These are phyloP conservation scores for Eupithecia insigniata DNA, from an alignment of 2,888 invertebrate species.

Conservation along the genomic window DNA sequence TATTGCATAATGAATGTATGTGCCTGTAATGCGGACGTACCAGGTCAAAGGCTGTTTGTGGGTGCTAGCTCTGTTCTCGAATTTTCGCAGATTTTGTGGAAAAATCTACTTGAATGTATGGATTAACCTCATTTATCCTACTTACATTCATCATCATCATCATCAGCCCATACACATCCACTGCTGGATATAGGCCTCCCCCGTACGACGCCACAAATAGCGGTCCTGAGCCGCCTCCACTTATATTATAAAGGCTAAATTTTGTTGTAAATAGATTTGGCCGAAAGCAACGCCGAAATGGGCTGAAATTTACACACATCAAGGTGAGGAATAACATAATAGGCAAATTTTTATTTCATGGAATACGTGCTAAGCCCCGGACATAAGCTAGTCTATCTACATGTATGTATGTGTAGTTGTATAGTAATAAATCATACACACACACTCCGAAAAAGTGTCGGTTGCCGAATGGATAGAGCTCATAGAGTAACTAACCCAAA, in stretches of 20 bases:
- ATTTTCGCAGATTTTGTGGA: not conserved
- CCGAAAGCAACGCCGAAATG: no score
- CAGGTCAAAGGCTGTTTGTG: slow-evolving; percentile 26
- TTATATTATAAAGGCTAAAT: not conserved
- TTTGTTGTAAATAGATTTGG: not conserved
- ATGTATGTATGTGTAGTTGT: no score
- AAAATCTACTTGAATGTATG: not conserved
- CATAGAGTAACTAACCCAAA: not conserved
- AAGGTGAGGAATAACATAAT: no score
- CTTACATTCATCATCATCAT: no score
- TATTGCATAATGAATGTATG: slow-evolving; percentile 36
- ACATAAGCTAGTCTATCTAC: not conserved
- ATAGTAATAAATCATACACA: not conserved
- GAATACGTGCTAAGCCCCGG: not conserved
- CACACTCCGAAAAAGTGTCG: no score
- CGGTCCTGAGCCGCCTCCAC: no score
- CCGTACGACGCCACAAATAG: no score
- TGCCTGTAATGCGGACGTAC: slow-evolving; percentile 29
- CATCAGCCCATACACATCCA: no score
- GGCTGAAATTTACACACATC: not conserved
- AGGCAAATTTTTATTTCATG: not conserved
- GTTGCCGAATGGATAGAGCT: not conserved
- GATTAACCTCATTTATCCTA: not conserved
- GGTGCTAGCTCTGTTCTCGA: slow-evolving; percentile 8
- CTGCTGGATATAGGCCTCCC: no score